These are phyloP conservation scores for Staurois parvus DNA, from an alignment of 2,797 vertebrate species.

Conservation along the genomic window DNA sequence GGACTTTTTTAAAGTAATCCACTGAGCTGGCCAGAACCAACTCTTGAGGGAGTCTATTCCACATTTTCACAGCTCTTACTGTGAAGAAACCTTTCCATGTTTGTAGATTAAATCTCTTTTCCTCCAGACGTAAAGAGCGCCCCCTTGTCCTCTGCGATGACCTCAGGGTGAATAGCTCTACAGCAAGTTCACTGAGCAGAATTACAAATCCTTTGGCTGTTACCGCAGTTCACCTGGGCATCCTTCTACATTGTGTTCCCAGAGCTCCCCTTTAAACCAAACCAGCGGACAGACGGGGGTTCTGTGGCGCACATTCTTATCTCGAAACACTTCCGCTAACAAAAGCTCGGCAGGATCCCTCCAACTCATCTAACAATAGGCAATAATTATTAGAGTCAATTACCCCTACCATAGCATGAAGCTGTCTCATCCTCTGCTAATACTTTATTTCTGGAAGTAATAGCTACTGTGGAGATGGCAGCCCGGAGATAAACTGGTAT, in stretches of 20 bases:
- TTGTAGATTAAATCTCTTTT: too few relatives aligned
- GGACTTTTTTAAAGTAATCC: too few relatives aligned
- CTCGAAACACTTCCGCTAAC: not conserved
- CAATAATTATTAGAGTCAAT: slow-evolving; percentile 44
- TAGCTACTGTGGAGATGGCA: slow-evolving; percentile 12
- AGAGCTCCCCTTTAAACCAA: not conserved
- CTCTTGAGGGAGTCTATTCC: too few relatives aligned
- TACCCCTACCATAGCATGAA: slow-evolving; percentile 11
- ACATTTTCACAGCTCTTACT: too few relatives aligned
- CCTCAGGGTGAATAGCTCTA: too few relatives aligned
- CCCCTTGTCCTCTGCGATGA: too few relatives aligned
- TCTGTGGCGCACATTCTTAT: not conserved
- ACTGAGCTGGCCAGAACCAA: too few relatives aligned
- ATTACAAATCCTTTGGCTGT: too few relatives aligned
- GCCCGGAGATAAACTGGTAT: slow-evolving; percentile 11
- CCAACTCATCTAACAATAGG: slow-evolving; percentile 28
- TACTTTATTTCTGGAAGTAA: slow-evolving; percentile 39
- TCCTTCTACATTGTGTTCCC: not conserved
- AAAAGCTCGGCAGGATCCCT: slow-evolving; percentile 14
- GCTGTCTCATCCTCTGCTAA: not conserved
- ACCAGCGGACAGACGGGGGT: not conserved
- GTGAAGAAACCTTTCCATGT: too few relatives aligned
- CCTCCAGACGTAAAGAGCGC: too few relatives aligned
- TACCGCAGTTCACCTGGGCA: too few relatives aligned
- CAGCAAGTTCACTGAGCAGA: too few relatives aligned